These are phyloP conservation scores for Galagoides demidoff DNA, from an alignment of 2,797 vertebrate species.

Conservation along the genomic window DNA sequence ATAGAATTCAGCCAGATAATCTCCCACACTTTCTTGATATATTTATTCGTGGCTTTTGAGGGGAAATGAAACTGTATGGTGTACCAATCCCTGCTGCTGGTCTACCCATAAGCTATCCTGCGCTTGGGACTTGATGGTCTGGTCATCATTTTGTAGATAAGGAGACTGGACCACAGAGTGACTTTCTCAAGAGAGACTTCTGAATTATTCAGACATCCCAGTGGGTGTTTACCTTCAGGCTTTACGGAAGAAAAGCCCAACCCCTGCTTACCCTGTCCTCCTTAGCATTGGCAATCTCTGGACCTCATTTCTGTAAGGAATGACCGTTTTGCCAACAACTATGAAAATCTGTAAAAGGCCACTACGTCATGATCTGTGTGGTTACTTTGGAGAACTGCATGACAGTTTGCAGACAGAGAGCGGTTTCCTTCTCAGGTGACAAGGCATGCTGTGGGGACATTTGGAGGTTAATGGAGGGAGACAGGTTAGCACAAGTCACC, in stretches of 20 bases:
- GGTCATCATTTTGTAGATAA: background rate
- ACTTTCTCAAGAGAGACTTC: background rate
- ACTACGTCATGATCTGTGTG: background rate
- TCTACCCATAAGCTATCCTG: background rate
- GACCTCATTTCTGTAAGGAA: background rate
- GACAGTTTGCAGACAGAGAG: background rate
- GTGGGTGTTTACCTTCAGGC: background rate
- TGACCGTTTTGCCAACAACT: background rate
- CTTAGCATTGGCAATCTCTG: background rate
- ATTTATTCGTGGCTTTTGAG: background rate
- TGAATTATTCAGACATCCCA: background rate
- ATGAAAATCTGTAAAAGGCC: background rate
- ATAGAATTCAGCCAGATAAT: background rate
- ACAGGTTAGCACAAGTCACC: background rate
- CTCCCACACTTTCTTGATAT: background rate
- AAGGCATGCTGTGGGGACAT: background rate
- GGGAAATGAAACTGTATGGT: background rate
- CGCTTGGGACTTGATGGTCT: background rate
- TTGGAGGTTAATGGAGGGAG: background rate
- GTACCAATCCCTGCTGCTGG: background rate
- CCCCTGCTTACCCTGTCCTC: background rate
- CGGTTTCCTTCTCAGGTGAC: background rate
- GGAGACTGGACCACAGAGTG: background rate
- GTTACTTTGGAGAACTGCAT: background rate
- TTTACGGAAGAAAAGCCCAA: background rate